Evolutionary conservation across 2,113 vertebrate genomes (phyloP).

Genomic region (Empidonax alnorum): DNA sequence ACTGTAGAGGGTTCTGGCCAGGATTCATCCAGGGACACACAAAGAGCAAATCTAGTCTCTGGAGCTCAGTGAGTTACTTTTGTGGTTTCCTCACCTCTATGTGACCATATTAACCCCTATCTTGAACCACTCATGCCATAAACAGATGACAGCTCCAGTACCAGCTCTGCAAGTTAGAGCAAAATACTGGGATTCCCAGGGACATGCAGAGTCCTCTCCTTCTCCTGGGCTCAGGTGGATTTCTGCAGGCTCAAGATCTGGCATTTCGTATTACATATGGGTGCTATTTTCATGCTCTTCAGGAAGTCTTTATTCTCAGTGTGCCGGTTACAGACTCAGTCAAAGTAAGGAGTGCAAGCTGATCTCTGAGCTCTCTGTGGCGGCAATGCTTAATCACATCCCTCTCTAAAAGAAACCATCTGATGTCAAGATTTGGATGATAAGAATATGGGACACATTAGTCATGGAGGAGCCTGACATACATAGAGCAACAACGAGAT

Average conservation of each 20-base stretch:
- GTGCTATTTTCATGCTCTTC: neutral
- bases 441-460: conserved; percentile 62
- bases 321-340: neutral
- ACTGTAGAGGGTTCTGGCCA: neutral
- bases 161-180: neutral
- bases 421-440: conserved; percentile 52
- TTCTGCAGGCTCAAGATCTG: neutral
- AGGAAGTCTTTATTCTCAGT: conserved; percentile 26
- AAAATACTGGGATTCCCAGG: neutral
- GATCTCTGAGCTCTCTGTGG: conserved; percentile 1
- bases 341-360: neutral
- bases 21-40: neutral
- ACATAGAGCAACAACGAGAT: neutral
- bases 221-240: neutral
- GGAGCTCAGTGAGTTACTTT: neutral
- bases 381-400: conserved; percentile 28
- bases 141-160: neutral
- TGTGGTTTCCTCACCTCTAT: neutral
- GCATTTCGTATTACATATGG: neutral
- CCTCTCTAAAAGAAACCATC: conserved; percentile 52
- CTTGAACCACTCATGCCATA: neutral
- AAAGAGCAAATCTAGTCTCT: neutral
- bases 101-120: neutral
- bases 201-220: neutral
- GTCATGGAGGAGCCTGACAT: conserved; percentile 51